Percentiles rank a stretch among this genome's conserved stretches.
phyloP scores from a whole-genome alignment of 2,888 invertebrate species.

The Cordilura impudica region DNA sequence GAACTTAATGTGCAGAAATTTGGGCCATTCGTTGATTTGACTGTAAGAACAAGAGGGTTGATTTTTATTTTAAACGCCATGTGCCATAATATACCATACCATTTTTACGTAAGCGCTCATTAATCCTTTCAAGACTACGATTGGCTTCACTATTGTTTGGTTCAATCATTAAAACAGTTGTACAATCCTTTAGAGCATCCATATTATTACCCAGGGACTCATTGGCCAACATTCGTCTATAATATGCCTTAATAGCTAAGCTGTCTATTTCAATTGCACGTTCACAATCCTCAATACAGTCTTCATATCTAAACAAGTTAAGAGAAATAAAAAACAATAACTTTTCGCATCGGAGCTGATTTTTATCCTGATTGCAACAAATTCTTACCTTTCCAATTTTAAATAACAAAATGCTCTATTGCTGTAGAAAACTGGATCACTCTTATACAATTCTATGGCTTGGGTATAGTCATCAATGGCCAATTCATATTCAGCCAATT shows the following conservation, averaged over 20 bases:
- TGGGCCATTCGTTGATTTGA: constrained; percentile 66
- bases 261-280: constrained; percentile 87
- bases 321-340: neutral
- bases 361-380: neutral
- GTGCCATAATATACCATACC: constrained; percentile 62
- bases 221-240: constrained; percentile 87
- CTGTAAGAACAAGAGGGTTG: constrained; percentile 20
- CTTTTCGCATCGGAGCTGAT: neutral
- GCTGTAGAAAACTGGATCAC: constrained; percentile 89
- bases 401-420: constrained; percentile 93
- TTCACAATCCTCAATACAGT: constrained; percentile 84
- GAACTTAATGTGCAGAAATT: constrained; percentile 67
- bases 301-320: constrained; percentile 65
- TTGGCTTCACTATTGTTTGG: constrained; percentile 87
- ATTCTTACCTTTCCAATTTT: constrained; percentile 85
- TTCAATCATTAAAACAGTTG: constrained; percentile 85
- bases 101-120: constrained; percentile 70
- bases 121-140: constrained; percentile 74
- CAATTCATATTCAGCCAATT: constrained; percentile 87
- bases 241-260: constrained; percentile 90
- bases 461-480: constrained; percentile 92
- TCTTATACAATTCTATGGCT: constrained; percentile 89
- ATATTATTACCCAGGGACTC: constrained; percentile 84
- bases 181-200: constrained; percentile 86
- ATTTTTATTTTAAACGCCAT: neutral